Conservation (phyloP, 1,140 invertebrate species). For the Mercenaria mercenaria region DNA sequence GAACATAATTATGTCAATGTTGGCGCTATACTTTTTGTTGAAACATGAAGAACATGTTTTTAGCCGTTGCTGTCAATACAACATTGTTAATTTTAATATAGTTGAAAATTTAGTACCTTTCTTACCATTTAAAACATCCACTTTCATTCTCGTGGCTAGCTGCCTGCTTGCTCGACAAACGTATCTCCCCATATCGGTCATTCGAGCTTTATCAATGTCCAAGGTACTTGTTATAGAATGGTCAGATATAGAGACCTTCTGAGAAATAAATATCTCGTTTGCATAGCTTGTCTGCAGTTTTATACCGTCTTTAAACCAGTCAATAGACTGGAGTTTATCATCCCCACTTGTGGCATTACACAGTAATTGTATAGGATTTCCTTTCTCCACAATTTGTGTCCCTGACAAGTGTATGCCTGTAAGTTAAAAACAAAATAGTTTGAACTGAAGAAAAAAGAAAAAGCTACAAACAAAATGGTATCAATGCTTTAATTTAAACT, state of each 20-base stretch:
- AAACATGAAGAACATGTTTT: no score
- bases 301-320: slow-evolving; percentile 81
- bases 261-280: slow-evolving; percentile 43
- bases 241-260: slow-evolving; percentile 40
- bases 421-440: slow-evolving; percentile 17
- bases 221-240: slow-evolving; percentile 74
- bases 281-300: slow-evolving; percentile 42
- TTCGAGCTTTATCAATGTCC: slow-evolving; percentile 68
- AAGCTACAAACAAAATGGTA: not conserved
- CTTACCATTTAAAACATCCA: slow-evolving; percentile 80
- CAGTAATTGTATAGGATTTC: slow-evolving; percentile 74
- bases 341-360: slow-evolving; percentile 72
- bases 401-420: slow-evolving; percentile 75
- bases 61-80: no score
- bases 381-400: slow-evolving; percentile 78
- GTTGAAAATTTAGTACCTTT: not conserved
- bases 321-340: slow-evolving; percentile 70
- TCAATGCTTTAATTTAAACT: not conserved
- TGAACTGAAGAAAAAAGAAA: not conserved
- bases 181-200: slow-evolving; percentile 76
- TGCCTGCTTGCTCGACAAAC: slow-evolving; percentile 75
- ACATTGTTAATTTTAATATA: no score
- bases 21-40: no score
- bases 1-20: no score
- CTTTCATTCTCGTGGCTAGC: slow-evolving; percentile 75